These are phyloP conservation scores for Epinotia ramella DNA, from an alignment of 2,888 invertebrate species.

Conservation along the genomic window DNA sequence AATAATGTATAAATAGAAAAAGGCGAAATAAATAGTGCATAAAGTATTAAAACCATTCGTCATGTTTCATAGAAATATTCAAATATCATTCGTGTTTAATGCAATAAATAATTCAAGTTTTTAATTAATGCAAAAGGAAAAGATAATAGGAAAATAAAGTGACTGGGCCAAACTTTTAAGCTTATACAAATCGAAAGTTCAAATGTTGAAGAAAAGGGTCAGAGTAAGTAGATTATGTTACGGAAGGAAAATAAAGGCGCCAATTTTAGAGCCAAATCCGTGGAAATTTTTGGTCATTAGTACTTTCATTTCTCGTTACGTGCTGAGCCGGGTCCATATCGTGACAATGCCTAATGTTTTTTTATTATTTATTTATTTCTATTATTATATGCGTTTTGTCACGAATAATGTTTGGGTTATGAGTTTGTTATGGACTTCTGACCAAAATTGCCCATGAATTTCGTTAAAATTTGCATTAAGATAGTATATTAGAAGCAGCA, in stretches of 20 bases:
- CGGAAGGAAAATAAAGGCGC: constrained; percentile 72
- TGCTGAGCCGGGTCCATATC: too few species aligned
- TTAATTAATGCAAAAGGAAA: constrained; percentile 68
- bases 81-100: constrained; percentile 70
- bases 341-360: too few species aligned
- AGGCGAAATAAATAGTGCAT: constrained; percentile 78
- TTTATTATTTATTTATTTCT: too few species aligned
- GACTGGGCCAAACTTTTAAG: constrained; percentile 64
- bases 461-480: constrained; percentile 60
- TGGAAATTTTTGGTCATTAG: constrained; percentile 55
- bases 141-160: constrained; percentile 63
- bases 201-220: constrained; percentile 67
- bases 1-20: constrained; percentile 69
- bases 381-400: too few species aligned
- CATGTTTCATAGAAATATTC: constrained; percentile 59
- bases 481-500: constrained; percentile 80
- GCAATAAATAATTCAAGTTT: constrained; percentile 64
- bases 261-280: constrained; percentile 65
- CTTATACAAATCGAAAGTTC: constrained; percentile 63
- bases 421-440: constrained; percentile 16
- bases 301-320: constrained; percentile 43
- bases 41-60: constrained; percentile 67
- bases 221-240: constrained; percentile 71
- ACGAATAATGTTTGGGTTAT: too few species aligned
- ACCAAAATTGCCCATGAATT: constrained; percentile 60